Conservation (phyloP, 1,140 invertebrate species). For the Diuraphis noxia region DNA sequence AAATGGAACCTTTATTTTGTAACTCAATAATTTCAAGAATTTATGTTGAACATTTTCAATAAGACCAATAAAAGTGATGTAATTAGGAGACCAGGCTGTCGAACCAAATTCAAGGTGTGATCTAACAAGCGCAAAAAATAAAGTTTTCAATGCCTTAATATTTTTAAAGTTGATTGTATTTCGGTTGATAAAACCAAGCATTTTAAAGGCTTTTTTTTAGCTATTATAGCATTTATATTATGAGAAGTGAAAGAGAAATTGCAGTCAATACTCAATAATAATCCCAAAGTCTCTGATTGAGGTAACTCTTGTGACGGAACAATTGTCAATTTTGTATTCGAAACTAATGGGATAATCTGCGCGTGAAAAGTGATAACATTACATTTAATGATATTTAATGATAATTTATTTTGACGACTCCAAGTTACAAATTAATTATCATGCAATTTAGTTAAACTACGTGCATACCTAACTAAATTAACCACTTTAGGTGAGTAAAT, state of each 20-base stretch:
- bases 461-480: neutral
- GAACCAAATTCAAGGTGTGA: neutral
- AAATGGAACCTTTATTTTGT: neutral
- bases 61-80: neutral
- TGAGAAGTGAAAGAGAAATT: slow-evolving; percentile 20
- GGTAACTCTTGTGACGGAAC: neutral
- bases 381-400: slow-evolving; percentile 11
- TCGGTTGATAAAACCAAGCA: neutral
- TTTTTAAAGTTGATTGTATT: slow-evolving; percentile 15
- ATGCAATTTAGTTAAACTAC: neutral
- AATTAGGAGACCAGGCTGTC: neutral
- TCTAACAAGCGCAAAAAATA: slow-evolving; percentile 2
- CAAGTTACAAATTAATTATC: neutral
- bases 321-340: neutral
- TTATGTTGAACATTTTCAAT: slow-evolving; percentile 15
- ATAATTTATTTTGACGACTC: neutral
- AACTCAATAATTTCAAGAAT: neutral
- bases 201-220: neutral
- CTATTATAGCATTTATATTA: neutral
- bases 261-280: slow-evolving; percentile 20
- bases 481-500: neutral
- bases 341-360: neutral
- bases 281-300: neutral
- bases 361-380: neutral
- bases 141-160: neutral